Conservation (phyloP, 2,113 vertebrate species). For the Crotophaga sulcirostris region DNA sequence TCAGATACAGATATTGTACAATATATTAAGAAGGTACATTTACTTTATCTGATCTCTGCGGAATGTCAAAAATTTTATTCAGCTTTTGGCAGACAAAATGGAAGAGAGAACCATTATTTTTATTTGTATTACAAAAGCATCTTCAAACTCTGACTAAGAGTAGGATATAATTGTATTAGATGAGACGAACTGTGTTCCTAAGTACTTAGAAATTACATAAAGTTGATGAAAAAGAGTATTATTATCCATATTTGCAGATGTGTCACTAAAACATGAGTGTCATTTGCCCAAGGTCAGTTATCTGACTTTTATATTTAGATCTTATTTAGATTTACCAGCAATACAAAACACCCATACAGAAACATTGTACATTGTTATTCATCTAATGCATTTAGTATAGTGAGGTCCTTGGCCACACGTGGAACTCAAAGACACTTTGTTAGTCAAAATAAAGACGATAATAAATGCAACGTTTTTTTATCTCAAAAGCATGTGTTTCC, state of each 20-base stretch:
- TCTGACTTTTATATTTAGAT: not conserved
- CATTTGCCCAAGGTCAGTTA: not conserved
- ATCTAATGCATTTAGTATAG: not conserved
- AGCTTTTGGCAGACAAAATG: not conserved
- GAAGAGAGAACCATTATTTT: not conserved
- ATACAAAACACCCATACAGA: not conserved
- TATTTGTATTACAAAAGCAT: not conserved
- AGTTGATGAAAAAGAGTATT: not conserved
- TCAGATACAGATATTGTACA: not conserved
- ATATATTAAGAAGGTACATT: not conserved
- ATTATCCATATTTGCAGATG: not conserved
- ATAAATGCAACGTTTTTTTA: not conserved
- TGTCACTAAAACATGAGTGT: not conserved
- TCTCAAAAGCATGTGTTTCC: not conserved
- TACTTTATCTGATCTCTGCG: not conserved
- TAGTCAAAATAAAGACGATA: not conserved
- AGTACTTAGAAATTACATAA: not conserved
- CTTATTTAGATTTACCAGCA: not conserved
- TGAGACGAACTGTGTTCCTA: not conserved
- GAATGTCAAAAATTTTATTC: not conserved
- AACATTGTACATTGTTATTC: not conserved
- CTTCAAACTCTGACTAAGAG: not conserved
- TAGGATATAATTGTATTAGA: not conserved
- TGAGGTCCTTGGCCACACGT: not conserved
- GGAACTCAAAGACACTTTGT: not conserved